phyloP scores from a whole-genome alignment of 2,888 invertebrate species.

The Mycogona germanica region DNA sequence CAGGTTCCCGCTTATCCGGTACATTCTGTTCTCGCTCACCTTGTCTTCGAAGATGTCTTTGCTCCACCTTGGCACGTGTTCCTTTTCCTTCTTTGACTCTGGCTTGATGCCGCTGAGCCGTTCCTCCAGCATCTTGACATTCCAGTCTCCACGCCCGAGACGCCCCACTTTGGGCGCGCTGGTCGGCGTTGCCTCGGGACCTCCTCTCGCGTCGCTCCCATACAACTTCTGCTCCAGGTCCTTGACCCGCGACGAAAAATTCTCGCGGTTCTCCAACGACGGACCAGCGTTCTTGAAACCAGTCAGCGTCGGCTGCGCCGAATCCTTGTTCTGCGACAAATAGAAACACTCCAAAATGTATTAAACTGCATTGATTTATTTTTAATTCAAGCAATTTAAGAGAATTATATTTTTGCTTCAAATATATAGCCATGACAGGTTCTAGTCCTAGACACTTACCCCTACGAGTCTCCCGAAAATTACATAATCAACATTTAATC shows the following conservation, averaged over 20 bases:
- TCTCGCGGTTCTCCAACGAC: slow-evolving; percentile 21
- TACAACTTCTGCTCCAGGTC: slow-evolving; percentile 67
- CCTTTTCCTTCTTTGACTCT: slow-evolving; percentile 35
- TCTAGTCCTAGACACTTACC: too few relatives aligned
- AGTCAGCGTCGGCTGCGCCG: background rate
- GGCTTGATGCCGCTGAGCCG: slow-evolving; percentile 58
- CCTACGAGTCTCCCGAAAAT: too few relatives aligned
- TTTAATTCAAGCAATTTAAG: too few relatives aligned
- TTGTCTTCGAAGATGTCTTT: slow-evolving; percentile 53
- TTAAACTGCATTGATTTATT: background rate
- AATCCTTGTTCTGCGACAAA: slow-evolving; percentile 15
- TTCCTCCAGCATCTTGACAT: slow-evolving; percentile 76
- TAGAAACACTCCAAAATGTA: background rate
- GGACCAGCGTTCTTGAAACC: slow-evolving; percentile 10
- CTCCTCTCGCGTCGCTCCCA: slow-evolving; percentile 30
- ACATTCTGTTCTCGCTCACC: too few relatives aligned
- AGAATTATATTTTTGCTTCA: too few relatives aligned
- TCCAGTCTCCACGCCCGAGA: slow-evolving; percentile 84
- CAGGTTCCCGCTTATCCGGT: too few relatives aligned
- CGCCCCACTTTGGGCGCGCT: slow-evolving; percentile 8
- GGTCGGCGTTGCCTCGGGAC: background rate
- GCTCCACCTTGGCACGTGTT: slow-evolving; percentile 83
- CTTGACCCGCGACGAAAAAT: slow-evolving; percentile 39
- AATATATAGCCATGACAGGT: too few relatives aligned
- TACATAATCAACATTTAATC: too few relatives aligned